Evolutionary conservation across 2,888 invertebrate genomes (phyloP).

Genomic region (Entomobrya multifasciata): DNA sequence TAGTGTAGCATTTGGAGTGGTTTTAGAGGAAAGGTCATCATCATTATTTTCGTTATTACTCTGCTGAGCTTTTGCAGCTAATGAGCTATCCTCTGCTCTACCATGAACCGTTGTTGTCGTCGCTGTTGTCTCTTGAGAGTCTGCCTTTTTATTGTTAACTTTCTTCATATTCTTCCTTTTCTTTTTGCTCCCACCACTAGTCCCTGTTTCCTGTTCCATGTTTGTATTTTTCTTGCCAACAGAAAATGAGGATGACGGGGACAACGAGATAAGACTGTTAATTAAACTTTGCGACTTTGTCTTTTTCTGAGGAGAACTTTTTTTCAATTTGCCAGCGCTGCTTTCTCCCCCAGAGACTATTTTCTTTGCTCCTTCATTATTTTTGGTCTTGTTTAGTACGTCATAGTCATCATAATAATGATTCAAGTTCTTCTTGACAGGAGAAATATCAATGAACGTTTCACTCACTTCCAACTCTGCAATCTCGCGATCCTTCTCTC

Average conservation of each 20-base stretch:
- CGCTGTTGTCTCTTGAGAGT: not conserved
- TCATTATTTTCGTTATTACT: not conserved
- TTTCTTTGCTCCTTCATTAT: too few species aligned
- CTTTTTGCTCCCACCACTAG: slow-evolving; percentile 48
- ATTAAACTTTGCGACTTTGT: slow-evolving; percentile 55
- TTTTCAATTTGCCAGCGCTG: not conserved
- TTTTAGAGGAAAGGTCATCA: not conserved
- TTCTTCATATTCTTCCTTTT: slow-evolving; percentile 40
- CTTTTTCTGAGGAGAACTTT: slow-evolving; percentile 9
- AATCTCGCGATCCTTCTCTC: slow-evolving; percentile 55
- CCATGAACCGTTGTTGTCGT: not conserved
- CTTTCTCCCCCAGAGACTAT: not conserved
- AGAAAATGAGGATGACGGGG: slow-evolving; percentile 15
- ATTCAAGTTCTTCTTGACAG: too few species aligned
- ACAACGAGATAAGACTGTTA: slow-evolving; percentile 28
- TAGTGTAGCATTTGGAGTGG: too few species aligned
- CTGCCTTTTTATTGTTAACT: slow-evolving; percentile 23
- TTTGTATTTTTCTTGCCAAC: not conserved
- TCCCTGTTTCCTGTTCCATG: slow-evolving; percentile 17
- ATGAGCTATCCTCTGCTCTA: not conserved
- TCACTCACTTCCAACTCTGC: slow-evolving; percentile 70
- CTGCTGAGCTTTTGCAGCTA: not conserved
- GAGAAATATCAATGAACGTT: slow-evolving; percentile 63
- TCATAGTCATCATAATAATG: not conserved
- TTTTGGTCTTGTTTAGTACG: not conserved